Evolutionary conservation across 2,888 invertebrate species (phyloP), one percentile per base, ranked within the genome.

Genomic region (Kuschelorhynchus macadamiae): DNA sequence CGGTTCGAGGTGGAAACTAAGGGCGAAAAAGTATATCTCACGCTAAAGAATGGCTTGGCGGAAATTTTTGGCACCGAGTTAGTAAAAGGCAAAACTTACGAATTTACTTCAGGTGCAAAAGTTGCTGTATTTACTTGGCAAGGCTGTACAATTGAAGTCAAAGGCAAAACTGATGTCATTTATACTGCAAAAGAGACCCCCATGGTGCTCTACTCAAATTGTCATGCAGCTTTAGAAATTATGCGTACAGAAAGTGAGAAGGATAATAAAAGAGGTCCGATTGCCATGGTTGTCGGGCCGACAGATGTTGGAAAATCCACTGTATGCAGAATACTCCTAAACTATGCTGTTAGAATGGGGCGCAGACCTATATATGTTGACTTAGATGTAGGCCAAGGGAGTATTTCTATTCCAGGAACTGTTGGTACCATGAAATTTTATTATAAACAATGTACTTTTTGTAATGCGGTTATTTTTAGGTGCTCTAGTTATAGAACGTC

Each of bases 31-130:
- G 92, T 94, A 1, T 88, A 88, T 63, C 85, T 95, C 65, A 92
- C 92, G 92, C 85, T 99, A 69, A 91, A 94, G 80, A 91, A 89
- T 77, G 98, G 98, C 0, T 89, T 92, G 77, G 98, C 97, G 0
- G 99, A 99, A 85, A 89, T 98, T 42, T 99, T 98, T 85, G 99
- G 98, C 0, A 96, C 97, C 0, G 98, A 98, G 83, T 81, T 99
- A 64, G 95, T 96, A 0, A 94, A 94, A 84, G 95, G 94, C 56
- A 97, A 96, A 83, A 90, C 92, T 0, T 97, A 98, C 82, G 91
- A 91, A 76, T 98, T 98, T 82, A 88, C 88, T 7, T 88, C 93
- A 1, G 96, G 97, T 0, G 93, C 97, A 1, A 98, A 98, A 85
- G 92, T 97, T 7, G 98, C 98, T 0, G 92, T 98, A 14, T 99